These are phyloP conservation scores for Apotomis capreana DNA, from an alignment of 2,888 invertebrate species.

Conservation along the genomic window DNA sequence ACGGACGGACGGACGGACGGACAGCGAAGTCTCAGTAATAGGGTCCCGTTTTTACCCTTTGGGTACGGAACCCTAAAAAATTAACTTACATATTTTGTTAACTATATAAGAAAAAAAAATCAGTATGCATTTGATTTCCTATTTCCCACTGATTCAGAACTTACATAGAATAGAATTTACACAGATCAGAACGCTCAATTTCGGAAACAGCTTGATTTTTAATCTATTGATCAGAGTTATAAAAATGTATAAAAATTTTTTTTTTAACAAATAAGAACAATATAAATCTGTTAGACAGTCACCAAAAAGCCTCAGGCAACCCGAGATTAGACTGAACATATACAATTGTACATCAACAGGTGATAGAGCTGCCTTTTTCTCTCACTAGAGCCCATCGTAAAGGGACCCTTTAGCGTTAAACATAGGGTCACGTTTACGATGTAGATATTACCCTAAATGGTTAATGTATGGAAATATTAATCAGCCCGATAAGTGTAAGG, in stretches of 20 bases:
- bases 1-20: too few species aligned
- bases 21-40: too few species aligned
- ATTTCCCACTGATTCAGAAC: too few species aligned
- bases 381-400: constrained; percentile 9
- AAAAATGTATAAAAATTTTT: background rate
- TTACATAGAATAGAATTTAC: too few species aligned
- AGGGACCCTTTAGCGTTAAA: constrained; percentile 14
- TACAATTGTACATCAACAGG: constrained; percentile 35
- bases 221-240: too few species aligned
- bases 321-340: constrained; percentile 34
- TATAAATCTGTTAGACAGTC: constrained; percentile 30
- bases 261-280: constrained; percentile 4
- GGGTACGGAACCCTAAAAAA: too few species aligned
- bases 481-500: constrained; percentile 61
- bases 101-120: too few species aligned
- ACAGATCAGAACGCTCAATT: too few species aligned
- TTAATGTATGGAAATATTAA: constrained; percentile 64
- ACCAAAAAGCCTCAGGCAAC: constrained; percentile 32
- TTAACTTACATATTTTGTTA: too few species aligned
- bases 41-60: too few species aligned
- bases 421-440: constrained; percentile 25
- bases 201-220: too few species aligned
- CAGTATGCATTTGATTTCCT: too few species aligned
- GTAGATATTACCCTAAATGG: constrained; percentile 54
- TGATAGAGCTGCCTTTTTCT: constrained; percentile 23